These are phyloP conservation scores for Sprattus sprattus DNA, from an alignment of 2,113 vertebrate genomes.

Conservation along the genomic window DNA sequence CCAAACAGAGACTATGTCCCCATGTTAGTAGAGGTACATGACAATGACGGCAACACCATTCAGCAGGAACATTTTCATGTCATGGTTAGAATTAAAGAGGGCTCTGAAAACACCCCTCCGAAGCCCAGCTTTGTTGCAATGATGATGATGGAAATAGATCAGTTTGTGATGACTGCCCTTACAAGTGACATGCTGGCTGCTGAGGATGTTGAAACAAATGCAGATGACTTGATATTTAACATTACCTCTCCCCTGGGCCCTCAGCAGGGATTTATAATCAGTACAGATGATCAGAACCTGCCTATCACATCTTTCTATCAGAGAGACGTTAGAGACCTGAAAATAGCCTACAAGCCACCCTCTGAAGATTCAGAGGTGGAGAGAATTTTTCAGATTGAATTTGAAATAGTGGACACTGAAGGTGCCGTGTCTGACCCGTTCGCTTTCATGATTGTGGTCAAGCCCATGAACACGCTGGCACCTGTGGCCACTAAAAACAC, in stretches of 20 bases:
- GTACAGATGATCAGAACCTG: constrained; percentile 90
- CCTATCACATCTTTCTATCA: constrained; percentile 91
- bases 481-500: constrained; percentile 91
- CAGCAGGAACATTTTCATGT: constrained; percentile 94
- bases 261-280: constrained; percentile 88
- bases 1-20: constrained; percentile 92
- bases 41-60: constrained; percentile 72
- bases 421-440: constrained; percentile 92
- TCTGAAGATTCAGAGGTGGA: constrained; percentile 81
- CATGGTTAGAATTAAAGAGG: constrained; percentile 84
- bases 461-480: constrained; percentile 94
- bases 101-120: constrained; percentile 83
- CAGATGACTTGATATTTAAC: constrained; percentile 88
- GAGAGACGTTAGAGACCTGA: constrained; percentile 84
- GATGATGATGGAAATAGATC: constrained; percentile 98
- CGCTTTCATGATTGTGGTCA: constrained; percentile 92
- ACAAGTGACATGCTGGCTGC: constrained; percentile 90
- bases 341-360: constrained; percentile 92
- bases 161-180: constrained; percentile 93
- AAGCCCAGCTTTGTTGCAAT: constrained; percentile 93
- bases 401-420: constrained; percentile 91
- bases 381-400: constrained; percentile 88
- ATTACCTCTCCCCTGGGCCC: constrained; percentile 84
- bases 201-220: constrained; percentile 82
- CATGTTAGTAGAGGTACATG: constrained; percentile 85